Percentiles rank a stretch among this genome's conserved stretches.
These are phyloP conservation scores for Rosalia funebris DNA, from an alignment of 2,888 invertebrate species.

Conservation along the genomic window DNA sequence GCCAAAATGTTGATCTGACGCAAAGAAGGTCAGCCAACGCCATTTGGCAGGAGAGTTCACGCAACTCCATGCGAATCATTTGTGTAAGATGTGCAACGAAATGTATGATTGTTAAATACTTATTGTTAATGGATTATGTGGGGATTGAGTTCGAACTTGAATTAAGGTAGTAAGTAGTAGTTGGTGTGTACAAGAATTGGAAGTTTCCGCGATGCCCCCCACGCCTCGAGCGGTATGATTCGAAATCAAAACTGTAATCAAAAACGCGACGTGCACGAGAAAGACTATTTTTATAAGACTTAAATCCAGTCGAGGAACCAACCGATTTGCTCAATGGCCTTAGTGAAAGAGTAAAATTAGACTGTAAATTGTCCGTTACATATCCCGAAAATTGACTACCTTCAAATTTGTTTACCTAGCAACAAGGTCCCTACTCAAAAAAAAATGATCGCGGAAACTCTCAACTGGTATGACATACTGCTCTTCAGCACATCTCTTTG, in stretches of 20 bases:
- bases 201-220: constrained; percentile 34
- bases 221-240: constrained; percentile 7
- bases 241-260: constrained; percentile 39
- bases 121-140: constrained; percentile 11
- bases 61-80: too few species aligned
- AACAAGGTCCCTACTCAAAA: too few species aligned
- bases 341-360: constrained; percentile 7
- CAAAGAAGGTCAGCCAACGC: too few species aligned
- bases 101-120: constrained; percentile 5
- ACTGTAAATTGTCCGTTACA: not conserved
- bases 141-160: constrained; percentile 33
- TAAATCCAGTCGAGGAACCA: constrained; percentile 15
- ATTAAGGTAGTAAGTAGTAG: constrained; percentile 30
- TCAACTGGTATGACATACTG: constrained; percentile 39
- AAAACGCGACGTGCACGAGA: constrained; percentile 34
- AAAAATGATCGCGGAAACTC: constrained; percentile 30
- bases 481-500: constrained; percentile 49
- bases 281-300: constrained; percentile 29
- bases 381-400: too few species aligned
- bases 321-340: constrained; percentile 28
- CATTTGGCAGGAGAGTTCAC: too few species aligned
- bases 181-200: constrained; percentile 32
- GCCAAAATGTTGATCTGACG: not conserved
- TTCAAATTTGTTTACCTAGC: too few species aligned
- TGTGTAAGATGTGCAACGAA: constrained; percentile 4